Percentiles rank a stretch among this genome's conserved stretches.
Evolutionary conservation across 2,888 invertebrate genomes (phyloP).

Genomic region (Phalangium opilio): DNA sequence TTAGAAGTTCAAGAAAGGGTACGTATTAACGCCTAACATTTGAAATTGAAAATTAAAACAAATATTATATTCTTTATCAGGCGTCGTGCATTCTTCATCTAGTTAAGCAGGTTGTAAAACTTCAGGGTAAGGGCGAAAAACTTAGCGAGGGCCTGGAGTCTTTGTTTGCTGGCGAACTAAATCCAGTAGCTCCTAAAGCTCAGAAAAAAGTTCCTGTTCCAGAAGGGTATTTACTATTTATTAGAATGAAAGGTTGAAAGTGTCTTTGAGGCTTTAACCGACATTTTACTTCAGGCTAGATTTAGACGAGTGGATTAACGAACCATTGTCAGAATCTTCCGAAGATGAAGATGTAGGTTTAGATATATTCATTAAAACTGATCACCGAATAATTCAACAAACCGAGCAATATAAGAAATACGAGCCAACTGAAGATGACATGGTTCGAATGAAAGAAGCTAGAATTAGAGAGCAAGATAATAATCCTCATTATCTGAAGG

Average conservation of each 20-base stretch:
- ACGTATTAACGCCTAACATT: constrained; percentile 18
- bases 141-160: constrained; percentile 36
- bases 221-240: constrained; percentile 52
- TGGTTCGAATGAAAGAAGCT: constrained; percentile 12
- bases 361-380: constrained; percentile 13
- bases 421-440: no score
- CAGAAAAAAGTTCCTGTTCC: constrained; percentile 95
- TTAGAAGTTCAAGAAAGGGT: constrained; percentile 92
- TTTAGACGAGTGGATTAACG: constrained; percentile 82
- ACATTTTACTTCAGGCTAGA: no score
- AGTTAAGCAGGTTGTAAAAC: constrained; percentile 50
- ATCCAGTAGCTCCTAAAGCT: constrained; percentile 86
- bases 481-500: constrained; percentile 93
- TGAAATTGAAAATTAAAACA: not conserved
- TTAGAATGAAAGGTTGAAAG: constrained; percentile 10
- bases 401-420: no score
- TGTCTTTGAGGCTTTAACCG: no score
- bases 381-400: not conserved
- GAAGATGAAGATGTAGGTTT: constrained; percentile 38
- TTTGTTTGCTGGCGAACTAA: constrained; percentile 82
- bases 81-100: constrained; percentile 71
- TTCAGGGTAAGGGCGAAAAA: constrained; percentile 38
- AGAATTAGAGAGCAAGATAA: constrained; percentile 67
- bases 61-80: constrained; percentile 21
- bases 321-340: constrained; percentile 49